These are phyloP conservation scores for Callorhinus ursinus DNA, from an alignment of 2,113 vertebrate species.

Conservation along the genomic window DNA sequence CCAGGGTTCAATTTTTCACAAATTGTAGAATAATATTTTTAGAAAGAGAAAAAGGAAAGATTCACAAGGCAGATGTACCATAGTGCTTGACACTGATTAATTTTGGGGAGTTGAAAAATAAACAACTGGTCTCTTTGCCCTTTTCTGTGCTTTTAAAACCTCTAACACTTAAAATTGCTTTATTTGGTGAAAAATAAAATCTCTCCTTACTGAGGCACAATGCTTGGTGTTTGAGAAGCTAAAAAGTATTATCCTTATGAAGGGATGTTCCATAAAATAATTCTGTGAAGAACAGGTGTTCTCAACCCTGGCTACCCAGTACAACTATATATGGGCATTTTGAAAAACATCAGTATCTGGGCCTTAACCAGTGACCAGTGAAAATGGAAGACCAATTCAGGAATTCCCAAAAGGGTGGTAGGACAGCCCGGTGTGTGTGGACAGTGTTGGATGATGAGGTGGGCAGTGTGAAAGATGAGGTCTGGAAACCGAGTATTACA, in stretches of 20 bases:
- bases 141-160: constrained; percentile 17
- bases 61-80: neutral
- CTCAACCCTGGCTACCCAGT: neutral
- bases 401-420: neutral
- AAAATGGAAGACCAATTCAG: neutral
- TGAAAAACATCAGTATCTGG: neutral
- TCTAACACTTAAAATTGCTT: neutral
- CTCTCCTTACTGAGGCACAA: neutral
- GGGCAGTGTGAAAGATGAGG: neutral
- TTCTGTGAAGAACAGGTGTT: neutral
- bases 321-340: neutral
- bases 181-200: constrained; percentile 10
- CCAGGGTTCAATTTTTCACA: neutral
- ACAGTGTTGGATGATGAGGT: neutral
- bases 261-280: neutral
- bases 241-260: neutral
- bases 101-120: neutral
- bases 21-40: neutral
- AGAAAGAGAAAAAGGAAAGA: neutral
- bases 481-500: neutral
- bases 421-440: neutral
- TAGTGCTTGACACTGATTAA: neutral
- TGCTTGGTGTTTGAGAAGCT: neutral
- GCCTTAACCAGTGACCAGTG: no score
- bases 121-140: neutral